Evolutionary conservation across 1,140 invertebrate species (phyloP), one percentile per base, ranked within the genome.

Genomic region (Laupala kohalensis): DNA sequence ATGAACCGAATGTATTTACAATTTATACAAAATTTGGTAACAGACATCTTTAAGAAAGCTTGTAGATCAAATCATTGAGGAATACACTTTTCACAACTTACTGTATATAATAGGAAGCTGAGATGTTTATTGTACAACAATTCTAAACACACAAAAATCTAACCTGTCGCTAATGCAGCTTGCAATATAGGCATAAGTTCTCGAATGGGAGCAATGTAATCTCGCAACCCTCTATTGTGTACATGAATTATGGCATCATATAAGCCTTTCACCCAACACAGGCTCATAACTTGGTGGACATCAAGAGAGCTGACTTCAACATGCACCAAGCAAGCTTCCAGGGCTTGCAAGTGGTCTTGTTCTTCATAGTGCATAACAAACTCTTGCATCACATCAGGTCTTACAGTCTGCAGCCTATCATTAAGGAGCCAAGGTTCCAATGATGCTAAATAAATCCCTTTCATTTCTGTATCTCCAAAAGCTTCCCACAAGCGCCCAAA

Each of bases 241-340:
- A 97, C 86, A 79, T 95, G 93, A 74, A 96, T 92, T 69, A 95
- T 87, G 25, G 92, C 93, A 78, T 94, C 91, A 82, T 93, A 95
- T 19, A 97, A 80, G 19, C 88, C 86, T 77, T 92, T 84, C 65
- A 85, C 84, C 79, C 90, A 88, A 76, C 92, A 94, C n/a, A 94
- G 82, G 25, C 86, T 89, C 65, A 97, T 87, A 24, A 90, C 89
- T 81, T 96, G 93, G 80, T 97, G 92, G 65, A 97, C 87, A 81
- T 97, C 95, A 27, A 97, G 80, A 75, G 90, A 94, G 70, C 87
- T 85, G 67, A 97, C 89, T 72, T 94, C 88, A 28, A 97, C 80
- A 76, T 92, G 88, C 6, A 95, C 86, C 53, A 96, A 86, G 73
- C 94, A 89, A 5, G 89, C 85, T 78, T 97, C 93, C 15, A 97